phyloP scores from a whole-genome alignment of 2,797 vertebrate genomes.

The Crypturellus tataupa region DNA sequence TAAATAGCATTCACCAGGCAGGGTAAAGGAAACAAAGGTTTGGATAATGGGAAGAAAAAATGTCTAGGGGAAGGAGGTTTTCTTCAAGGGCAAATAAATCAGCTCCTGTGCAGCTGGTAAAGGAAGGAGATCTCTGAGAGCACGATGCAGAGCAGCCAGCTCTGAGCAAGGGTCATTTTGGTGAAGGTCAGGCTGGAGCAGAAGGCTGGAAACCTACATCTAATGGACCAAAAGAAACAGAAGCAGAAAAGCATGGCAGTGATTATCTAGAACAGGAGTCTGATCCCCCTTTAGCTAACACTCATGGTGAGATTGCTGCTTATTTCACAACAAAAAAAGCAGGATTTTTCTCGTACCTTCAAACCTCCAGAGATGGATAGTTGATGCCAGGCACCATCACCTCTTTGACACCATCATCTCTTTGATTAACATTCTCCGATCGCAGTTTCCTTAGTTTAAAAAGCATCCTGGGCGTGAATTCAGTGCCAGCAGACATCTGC shows the following conservation, averaged over 20 bases:
- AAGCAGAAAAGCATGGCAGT: neutral
- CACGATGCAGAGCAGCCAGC: neutral
- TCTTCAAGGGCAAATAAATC: slow-evolving; percentile 40
- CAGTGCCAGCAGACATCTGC: neutral
- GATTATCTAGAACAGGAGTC: neutral
- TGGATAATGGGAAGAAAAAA: slow-evolving; percentile 36
- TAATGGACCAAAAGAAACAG: neutral
- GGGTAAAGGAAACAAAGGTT: slow-evolving; percentile 45
- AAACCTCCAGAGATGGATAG: neutral
- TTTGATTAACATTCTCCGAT: neutral
- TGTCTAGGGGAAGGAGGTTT: neutral
- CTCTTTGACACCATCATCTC: neutral
- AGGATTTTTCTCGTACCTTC: neutral
- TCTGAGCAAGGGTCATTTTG: neutral
- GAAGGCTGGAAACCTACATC: neutral
- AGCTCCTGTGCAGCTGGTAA: neutral
- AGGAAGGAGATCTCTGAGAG: neutral
- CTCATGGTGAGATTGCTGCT: neutral
- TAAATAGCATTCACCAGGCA: slow-evolving; percentile 55
- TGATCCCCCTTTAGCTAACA: neutral
- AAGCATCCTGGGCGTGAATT: neutral
- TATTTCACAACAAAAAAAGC: neutral
- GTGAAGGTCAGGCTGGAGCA: slow-evolving; percentile 7
- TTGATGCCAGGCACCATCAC: neutral
- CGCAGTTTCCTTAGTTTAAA: neutral